These are phyloP conservation scores for Regulus satrapa DNA, from an alignment of 2,113 vertebrate genomes.

Conservation along the genomic window DNA sequence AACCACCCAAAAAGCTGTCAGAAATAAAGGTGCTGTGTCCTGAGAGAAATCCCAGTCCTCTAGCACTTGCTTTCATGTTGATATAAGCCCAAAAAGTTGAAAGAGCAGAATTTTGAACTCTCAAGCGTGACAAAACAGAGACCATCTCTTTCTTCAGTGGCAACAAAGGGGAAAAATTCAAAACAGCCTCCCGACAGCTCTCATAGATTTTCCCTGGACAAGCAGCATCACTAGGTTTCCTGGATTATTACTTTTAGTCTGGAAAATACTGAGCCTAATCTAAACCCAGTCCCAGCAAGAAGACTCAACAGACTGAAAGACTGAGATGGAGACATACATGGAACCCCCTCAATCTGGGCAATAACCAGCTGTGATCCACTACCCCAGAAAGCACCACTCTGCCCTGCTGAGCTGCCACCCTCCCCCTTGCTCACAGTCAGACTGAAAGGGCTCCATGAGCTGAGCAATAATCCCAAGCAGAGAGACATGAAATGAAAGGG, in stretches of 20 bases:
- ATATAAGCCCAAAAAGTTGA: background rate
- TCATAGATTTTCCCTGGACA: background rate
- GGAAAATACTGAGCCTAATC: background rate
- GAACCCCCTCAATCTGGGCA: background rate
- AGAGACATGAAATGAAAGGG: background rate
- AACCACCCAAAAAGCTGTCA: constrained; percentile 27
- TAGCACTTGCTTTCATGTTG: constrained; percentile 21
- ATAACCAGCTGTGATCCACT: background rate
- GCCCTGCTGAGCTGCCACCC: background rate
- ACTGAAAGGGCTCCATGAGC: background rate
- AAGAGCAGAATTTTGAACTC: background rate
- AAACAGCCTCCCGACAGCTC: background rate
- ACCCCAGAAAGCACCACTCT: background rate
- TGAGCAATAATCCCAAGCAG: background rate
- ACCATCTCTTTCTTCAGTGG: background rate
- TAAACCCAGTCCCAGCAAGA: background rate
- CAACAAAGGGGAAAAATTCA: background rate
- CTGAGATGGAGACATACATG: background rate
- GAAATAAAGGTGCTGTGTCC: background rate
- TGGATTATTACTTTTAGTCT: background rate
- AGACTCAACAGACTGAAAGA: background rate
- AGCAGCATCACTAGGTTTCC: background rate
- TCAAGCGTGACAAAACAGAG: background rate
- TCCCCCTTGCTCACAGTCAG: background rate
- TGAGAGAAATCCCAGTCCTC: constrained; percentile 14